Evolutionary conservation across 2,888 invertebrate genomes (phyloP).

Genomic region (Xestobium rufovillosum): DNA sequence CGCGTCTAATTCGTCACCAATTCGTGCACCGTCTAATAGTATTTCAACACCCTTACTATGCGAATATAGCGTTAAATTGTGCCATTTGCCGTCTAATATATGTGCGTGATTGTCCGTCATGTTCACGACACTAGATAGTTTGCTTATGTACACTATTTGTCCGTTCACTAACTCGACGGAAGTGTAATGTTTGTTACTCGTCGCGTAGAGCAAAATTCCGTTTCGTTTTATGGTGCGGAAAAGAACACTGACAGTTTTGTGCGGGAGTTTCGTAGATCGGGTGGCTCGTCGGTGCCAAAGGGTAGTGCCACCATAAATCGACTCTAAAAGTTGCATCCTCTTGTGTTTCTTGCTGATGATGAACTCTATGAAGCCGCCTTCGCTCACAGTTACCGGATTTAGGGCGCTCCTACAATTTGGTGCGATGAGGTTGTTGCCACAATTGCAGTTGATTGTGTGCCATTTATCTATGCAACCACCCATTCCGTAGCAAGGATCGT

Average conservation of each 20-base stretch:
- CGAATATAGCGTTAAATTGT: conserved; percentile 72
- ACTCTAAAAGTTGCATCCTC: conserved; percentile 77
- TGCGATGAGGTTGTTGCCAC: conserved; percentile 61
- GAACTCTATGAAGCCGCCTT: conserved; percentile 73
- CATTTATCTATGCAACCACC: conserved; percentile 79
- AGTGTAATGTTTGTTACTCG: conserved; percentile 81
- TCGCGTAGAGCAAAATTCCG: conserved; percentile 79
- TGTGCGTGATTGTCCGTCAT: conserved; percentile 64
- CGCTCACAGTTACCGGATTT: conserved; percentile 69
- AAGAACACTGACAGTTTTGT: conserved; percentile 69
- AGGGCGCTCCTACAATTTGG: conserved; percentile 74
- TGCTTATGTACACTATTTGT: conserved; percentile 71
- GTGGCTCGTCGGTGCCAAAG: conserved; percentile 50
- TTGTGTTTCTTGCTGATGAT: conserved; percentile 74
- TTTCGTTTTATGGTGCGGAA: conserved; percentile 73
- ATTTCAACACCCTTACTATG: conserved; percentile 64
- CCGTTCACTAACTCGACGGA: conserved; percentile 71
- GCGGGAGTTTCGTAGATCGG: conserved; percentile 44
- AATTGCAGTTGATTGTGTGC: conserved; percentile 66
- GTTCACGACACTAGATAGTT: conserved; percentile 69
- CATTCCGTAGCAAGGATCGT: conserved; percentile 54
- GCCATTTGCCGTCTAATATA: conserved; percentile 81
- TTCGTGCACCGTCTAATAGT: conserved; percentile 59
- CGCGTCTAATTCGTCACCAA: conserved; percentile 80
- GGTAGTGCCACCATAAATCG: conserved; percentile 66